Evolutionary conservation across 2,113 vertebrate genomes (phyloP).

Genomic region (Paradisaea rubra): DNA sequence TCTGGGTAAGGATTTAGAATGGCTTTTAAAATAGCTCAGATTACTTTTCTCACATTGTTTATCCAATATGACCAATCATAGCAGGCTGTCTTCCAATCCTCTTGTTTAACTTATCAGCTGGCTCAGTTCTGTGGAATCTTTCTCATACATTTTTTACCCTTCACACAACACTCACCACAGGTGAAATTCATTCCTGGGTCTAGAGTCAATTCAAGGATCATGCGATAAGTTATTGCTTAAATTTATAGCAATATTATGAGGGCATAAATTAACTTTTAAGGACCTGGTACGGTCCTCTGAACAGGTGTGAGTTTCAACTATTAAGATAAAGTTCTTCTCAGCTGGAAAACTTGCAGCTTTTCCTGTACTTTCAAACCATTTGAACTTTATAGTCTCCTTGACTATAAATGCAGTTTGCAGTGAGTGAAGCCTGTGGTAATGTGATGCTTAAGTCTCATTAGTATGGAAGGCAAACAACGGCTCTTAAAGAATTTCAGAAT

Average conservation of each 20-base stretch:
- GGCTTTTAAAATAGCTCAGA: constrained; percentile 51
- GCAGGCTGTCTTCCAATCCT: constrained; percentile 21
- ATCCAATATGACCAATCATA: constrained; percentile 38
- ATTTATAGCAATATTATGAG: neutral
- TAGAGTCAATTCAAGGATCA: neutral
- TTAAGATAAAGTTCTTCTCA: neutral
- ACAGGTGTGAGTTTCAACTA: neutral
- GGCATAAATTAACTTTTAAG: constrained; percentile 18
- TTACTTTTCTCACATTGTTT: constrained; percentile 45
- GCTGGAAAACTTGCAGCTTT: neutral
- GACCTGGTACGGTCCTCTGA: neutral
- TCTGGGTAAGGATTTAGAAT: constrained; percentile 46
- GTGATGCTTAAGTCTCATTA: neutral
- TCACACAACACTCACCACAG: constrained; percentile 33
- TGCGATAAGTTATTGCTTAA: neutral
- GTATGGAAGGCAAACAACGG: neutral
- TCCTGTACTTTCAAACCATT: neutral
- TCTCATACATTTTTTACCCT: constrained; percentile 19
- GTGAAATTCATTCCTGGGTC: constrained; percentile 26
- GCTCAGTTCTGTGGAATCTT: constrained; percentile 15
- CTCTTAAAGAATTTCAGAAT: neutral
- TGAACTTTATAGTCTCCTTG: neutral
- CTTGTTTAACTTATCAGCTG: constrained; percentile 48
- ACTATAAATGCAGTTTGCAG: neutral
- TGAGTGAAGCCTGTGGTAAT: neutral